Percentiles rank a stretch among this genome's conserved stretches.
These are phyloP conservation scores for Acanthurus lineatus DNA, from an alignment of 2,797 vertebrate species.

Conservation along the genomic window DNA sequence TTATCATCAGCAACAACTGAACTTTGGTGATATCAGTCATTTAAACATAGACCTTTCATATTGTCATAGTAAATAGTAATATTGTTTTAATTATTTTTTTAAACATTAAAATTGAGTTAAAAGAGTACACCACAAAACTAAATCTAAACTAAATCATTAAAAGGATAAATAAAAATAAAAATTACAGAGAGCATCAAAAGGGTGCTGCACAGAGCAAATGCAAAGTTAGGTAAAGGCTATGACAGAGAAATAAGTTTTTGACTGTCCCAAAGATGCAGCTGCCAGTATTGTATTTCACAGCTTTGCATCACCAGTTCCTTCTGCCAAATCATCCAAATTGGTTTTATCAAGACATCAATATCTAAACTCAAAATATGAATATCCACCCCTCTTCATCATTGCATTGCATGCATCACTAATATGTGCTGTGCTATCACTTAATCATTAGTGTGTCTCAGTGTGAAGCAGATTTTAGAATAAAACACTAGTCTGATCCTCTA, in stretches of 20 bases:
- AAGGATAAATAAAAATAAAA: too few species aligned
- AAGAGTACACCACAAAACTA: too few species aligned
- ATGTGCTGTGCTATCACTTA: not conserved
- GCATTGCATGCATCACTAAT: not conserved
- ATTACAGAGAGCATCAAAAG: too few species aligned
- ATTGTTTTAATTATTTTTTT: not conserved
- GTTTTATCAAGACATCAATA: constrained; percentile 3
- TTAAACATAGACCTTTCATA: not conserved
- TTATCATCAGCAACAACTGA: not conserved
- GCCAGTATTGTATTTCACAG: too few species aligned
- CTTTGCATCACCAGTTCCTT: too few species aligned
- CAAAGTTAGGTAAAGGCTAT: too few species aligned
- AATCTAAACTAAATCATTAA: too few species aligned
- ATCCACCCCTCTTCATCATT: not conserved
- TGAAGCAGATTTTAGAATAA: not conserved
- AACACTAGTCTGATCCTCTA: too few species aligned
- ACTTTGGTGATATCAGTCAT: not conserved
- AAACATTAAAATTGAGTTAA: too few species aligned
- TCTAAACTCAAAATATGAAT: not conserved
- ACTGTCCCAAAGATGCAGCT: too few species aligned
- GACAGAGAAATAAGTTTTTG: too few species aligned
- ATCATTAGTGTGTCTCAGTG: not conserved
- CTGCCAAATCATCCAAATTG: not conserved
- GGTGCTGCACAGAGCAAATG: too few species aligned
- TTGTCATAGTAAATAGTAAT: not conserved